A percentile compares a stretch with the other conserved stretches of the same genome.
phyloP scores from a whole-genome alignment of 2,888 invertebrate genomes.

The Drosophila colorata region DNA sequence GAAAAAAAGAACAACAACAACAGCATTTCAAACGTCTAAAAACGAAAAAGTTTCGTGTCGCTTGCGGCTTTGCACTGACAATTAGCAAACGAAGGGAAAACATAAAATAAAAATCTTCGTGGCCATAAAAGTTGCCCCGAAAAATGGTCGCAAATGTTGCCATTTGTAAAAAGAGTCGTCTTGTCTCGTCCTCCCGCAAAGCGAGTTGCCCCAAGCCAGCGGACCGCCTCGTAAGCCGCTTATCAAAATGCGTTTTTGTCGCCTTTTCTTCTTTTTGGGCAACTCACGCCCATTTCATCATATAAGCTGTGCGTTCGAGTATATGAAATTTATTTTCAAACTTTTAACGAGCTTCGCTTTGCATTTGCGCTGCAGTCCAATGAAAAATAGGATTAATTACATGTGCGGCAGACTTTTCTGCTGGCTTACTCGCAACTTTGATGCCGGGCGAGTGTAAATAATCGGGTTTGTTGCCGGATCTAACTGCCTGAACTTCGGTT shows the following conservation, averaged over 20 bases:
- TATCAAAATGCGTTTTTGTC: conserved; percentile 64
- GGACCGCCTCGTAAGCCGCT: conserved; percentile 60
- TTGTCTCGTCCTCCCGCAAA: background rate
- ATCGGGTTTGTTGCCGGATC: conserved; percentile 3
- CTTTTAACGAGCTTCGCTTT: conserved; percentile 67
- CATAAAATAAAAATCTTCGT: conserved; percentile 42
- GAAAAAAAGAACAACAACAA: conserved; percentile 1
- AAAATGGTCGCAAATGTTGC: conserved; percentile 51
- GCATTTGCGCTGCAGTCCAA: conserved; percentile 25
- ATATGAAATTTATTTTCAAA: conserved; percentile 66
- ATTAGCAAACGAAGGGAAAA: conserved; percentile 67
- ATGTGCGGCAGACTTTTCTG: conserved; percentile 11
- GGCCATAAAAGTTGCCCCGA: conserved; percentile 30
- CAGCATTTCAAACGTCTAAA: conserved; percentile 11
- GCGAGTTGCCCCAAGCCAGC: background rate
- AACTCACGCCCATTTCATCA: conserved; percentile 39
- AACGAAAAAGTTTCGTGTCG: conserved; percentile 60
- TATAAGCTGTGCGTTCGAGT: conserved; percentile 64
- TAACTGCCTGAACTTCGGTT: background rate
- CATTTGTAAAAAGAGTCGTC: conserved; percentile 39
- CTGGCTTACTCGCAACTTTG: conserved; percentile 14
- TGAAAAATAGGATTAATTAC: conserved; percentile 55
- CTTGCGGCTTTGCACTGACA: conserved; percentile 68
- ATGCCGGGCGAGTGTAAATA: conserved; percentile 17
- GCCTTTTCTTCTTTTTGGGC: background rate